Evolutionary conservation across 2,113 vertebrate species (phyloP).

Genomic region (Callorhinus ursinus): DNA sequence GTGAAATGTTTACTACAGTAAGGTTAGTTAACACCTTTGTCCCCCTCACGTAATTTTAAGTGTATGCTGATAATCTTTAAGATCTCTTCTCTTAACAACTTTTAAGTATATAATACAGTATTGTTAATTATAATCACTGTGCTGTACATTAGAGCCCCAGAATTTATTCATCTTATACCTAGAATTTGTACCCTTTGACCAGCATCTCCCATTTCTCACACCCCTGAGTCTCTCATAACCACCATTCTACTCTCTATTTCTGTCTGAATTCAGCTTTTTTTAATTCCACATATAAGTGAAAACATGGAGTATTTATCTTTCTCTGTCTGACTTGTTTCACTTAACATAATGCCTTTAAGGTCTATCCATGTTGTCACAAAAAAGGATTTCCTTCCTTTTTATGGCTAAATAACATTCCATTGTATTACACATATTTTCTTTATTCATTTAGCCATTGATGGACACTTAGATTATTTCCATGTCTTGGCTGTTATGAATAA

Average conservation of each 20-base stretch:
- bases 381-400: slow-evolving; percentile 14
- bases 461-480: background rate
- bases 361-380: slow-evolving; percentile 17
- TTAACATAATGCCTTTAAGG: background rate
- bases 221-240: background rate
- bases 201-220: background rate
- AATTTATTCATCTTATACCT: background rate
- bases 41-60: background rate
- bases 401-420: background rate
- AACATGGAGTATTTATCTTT: background rate
- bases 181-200: background rate
- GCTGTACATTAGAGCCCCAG: background rate
- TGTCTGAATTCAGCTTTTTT: background rate
- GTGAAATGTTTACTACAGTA: background rate
- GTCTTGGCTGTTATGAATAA: background rate
- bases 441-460: background rate
- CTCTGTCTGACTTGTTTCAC: background rate
- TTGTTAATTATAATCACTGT: background rate
- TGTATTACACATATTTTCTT: background rate
- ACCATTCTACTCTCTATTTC: background rate
- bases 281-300: background rate
- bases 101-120: background rate
- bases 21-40: background rate
- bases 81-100: background rate
- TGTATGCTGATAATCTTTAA: background rate